These are phyloP conservation scores for Neostethus bicornis DNA, from an alignment of 2,797 vertebrate genomes.

Conservation along the genomic window DNA sequence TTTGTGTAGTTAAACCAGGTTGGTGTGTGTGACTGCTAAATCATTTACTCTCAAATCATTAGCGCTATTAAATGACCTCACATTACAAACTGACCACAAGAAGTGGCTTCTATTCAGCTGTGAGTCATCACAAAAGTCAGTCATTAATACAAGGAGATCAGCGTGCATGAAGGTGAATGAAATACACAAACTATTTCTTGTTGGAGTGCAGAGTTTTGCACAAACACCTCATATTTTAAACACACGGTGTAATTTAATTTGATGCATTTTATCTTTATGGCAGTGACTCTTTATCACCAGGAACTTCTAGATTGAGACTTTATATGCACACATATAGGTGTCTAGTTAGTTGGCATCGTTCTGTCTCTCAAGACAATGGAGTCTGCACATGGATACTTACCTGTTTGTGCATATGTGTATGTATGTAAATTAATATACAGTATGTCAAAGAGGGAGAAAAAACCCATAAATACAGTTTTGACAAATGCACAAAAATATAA, in stretches of 20 bases:
- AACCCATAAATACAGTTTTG: conserved; percentile 15
- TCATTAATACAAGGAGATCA: not conserved
- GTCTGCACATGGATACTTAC: too few relatives aligned
- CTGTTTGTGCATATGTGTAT: too few relatives aligned
- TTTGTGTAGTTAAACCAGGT: not conserved
- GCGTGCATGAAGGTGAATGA: not conserved
- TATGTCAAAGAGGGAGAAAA: too few relatives aligned
- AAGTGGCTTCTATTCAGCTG: not conserved
- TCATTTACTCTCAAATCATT: not conserved
- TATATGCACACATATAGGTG: too few relatives aligned
- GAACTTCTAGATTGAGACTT: not conserved
- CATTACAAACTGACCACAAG: not conserved
- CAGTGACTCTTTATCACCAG: not conserved
- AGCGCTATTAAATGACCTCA: not conserved
- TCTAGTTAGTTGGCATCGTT: too few relatives aligned
- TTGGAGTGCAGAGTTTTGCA: not conserved
- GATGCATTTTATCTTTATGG: not conserved
- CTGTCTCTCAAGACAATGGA: too few relatives aligned
- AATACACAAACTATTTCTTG: not conserved
- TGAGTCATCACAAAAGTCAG: not conserved
- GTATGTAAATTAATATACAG: too few relatives aligned
- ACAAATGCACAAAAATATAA: not conserved
- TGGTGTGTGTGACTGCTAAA: too few relatives aligned
- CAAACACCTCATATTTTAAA: not conserved
- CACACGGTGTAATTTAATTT: not conserved